Evolutionary conservation across 2,888 invertebrate species (phyloP), one percentile per base, ranked within the genome.

Genomic region (Stenoptilia bipunctidactyla): DNA sequence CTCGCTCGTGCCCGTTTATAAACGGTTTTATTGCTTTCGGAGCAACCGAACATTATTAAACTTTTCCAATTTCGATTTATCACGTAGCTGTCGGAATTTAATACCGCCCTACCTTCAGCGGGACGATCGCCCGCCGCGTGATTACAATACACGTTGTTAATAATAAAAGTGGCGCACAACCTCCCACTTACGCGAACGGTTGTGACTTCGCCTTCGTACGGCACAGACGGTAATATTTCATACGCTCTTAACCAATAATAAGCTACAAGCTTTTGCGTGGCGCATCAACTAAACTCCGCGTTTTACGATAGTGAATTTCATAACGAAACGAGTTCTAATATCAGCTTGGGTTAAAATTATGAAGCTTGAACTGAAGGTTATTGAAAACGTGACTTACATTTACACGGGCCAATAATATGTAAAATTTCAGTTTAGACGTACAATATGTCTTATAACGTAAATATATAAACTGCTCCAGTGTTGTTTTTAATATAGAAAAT

Each of bases 21-120:
- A 84, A 83, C 83, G 83, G 77, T 84, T 84, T 84, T 84, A 83
- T 84, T 83, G 84, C 83, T 80, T 82, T 82, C 80, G 82, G 82
- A 82, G 83, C 82, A 82, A 82, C 82, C 82, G 83, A 83, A 83
- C 84, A 83, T 84, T 84, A 84, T 84, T 84, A 84, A 84, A 84
- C 83, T 84, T 84, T 84, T 83, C 84, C 83, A 84, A 84, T 84
- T 84, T 83, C 83, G 83, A 83, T 83, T 84, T 83, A 83, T 83
- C 83, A 83, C 83, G 83, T 83, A 83, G 83, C 82, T 83, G 83
- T 83, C 83, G 83, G 83, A 83, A 83, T 83, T 83, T 83, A 83
- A 83, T 83, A 83, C 83, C 83, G 77, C 82, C 82, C 80, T 79
- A 83, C 82, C 83, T 83, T 83, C 80, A 71, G 69, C 74, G 79